phyloP scores from a whole-genome alignment of 2,797 vertebrate species.

The Liparis tanakae region DNA sequence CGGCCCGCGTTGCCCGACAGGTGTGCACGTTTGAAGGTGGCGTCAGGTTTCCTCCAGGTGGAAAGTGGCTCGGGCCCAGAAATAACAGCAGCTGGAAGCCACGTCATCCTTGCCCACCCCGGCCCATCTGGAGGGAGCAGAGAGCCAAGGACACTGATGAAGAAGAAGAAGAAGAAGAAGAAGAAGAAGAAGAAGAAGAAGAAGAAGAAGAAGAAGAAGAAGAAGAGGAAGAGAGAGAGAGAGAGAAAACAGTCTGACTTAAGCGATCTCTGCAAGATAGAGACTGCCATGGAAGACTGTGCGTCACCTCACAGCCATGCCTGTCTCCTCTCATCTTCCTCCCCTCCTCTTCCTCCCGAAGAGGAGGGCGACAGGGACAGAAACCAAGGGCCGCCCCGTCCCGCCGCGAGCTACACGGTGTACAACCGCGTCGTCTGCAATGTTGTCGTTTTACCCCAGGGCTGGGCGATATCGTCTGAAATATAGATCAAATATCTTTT shows the following conservation, averaged over 20 bases:
- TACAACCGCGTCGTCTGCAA: constrained; percentile 9
- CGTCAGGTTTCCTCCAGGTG: constrained; percentile 53
- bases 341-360: background rate
- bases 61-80: constrained; percentile 44
- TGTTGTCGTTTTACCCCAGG: constrained; percentile 4
- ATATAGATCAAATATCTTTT: constrained; percentile 5
- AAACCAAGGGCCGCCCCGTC: constrained; percentile 27
- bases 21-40: constrained; percentile 60
- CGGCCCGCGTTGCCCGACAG: constrained; percentile 41
- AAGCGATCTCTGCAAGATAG: constrained; percentile 29
- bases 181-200: too few species aligned
- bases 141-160: constrained; percentile 72
- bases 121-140: constrained; percentile 66
- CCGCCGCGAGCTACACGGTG: constrained; percentile 7
- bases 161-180: too few species aligned
- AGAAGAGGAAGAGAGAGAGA: constrained; percentile 9
- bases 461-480: background rate
- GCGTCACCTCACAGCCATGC: constrained; percentile 56
- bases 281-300: constrained; percentile 48
- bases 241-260: constrained; percentile 18
- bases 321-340: constrained; percentile 49
- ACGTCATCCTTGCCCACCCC: constrained; percentile 58
- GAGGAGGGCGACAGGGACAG: constrained; percentile 48
- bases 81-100: constrained; percentile 63
- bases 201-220: too few species aligned